Evolutionary conservation across 2,113 vertebrate species (phyloP), one percentile per base, ranked within the genome.

Genomic region (Athene cunicularia): DNA sequence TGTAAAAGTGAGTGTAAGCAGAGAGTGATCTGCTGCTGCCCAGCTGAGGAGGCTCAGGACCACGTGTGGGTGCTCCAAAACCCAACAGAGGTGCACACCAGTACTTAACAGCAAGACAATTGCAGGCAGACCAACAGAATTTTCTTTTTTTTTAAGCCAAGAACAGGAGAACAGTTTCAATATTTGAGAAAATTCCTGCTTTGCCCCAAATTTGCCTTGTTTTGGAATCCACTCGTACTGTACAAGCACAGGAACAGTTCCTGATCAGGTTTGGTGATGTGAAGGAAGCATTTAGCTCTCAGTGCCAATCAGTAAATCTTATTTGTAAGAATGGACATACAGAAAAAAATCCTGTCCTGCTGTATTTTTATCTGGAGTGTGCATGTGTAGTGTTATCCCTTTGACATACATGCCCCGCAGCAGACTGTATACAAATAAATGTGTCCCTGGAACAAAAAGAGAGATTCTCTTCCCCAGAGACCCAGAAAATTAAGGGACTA

Each of bases 21-120:
- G 56, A 43, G 47, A 68, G 59, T 15, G 66, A 43, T 84, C 74
- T 82, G 74, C 84, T 80, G 74, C 64, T 63, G 52, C 86, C 85
- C 91, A 76, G 94, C 83, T 91, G 82, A 63, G 75, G 53, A 55
- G 83, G 55, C 73, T 75, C 83, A 19, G 81, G 11, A 83, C 71
- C 71, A 50, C 24, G 8, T 28, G 30, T 35, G 71, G 8, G 33
- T 73, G 53, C 80, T 79, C 77, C 92, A n/a, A 75, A 94, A 74
- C 58, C 53, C 79, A 70, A 6, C 24, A 24, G 17, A 27, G 37
- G 39, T 41, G 33, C 37, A 50, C 52, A 83, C 52, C 56, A 28
- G 30, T 56, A 81, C 83, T 90, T 70, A 90, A 68, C 74, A 88
- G 70, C n/a, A 64, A 84, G 62, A 85, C 22, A 55, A 45, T 58